phyloP scores from a whole-genome alignment of 2,113 vertebrate genomes.

The Erinaceus europaeus region DNA sequence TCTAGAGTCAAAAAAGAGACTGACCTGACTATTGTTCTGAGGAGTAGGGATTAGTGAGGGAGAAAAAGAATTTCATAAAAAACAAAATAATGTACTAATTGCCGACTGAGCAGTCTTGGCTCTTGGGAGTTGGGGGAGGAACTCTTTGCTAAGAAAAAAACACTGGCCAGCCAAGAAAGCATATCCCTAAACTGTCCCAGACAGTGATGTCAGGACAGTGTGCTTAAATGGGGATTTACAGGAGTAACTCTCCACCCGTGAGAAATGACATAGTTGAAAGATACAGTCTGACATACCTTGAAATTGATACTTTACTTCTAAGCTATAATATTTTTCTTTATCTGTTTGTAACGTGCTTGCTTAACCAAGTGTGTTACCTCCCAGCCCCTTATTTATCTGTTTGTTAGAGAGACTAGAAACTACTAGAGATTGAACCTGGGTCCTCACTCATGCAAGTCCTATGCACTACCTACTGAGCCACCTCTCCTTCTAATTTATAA shows the following conservation, averaged over 20 bases:
- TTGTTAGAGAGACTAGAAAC: too few relatives aligned
- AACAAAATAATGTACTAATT: neutral
- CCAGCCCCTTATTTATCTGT: too few relatives aligned
- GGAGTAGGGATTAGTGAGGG: neutral
- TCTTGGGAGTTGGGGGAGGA: neutral
- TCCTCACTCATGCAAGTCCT: too few relatives aligned
- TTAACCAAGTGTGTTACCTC: too few relatives aligned
- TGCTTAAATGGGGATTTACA: neutral
- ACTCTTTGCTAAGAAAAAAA: neutral
- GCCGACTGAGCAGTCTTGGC: neutral
- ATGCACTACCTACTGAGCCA: too few relatives aligned
- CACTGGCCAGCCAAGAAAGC: neutral
- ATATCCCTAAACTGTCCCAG: neutral
- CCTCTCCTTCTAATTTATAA: too few relatives aligned
- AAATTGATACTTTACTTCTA: neutral
- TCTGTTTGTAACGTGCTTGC: too few relatives aligned
- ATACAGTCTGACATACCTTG: neutral
- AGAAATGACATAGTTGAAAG: neutral
- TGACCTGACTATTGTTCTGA: neutral
- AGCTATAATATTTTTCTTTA: too few relatives aligned
- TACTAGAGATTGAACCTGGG: too few relatives aligned
- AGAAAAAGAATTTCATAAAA: neutral
- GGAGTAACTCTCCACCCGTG: neutral
- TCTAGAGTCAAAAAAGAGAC: neutral
- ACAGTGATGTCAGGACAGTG: neutral